Base-by-base conservation (phyloP, 2,888 invertebrate genomes). In the Odontomyia ornata region DNA sequence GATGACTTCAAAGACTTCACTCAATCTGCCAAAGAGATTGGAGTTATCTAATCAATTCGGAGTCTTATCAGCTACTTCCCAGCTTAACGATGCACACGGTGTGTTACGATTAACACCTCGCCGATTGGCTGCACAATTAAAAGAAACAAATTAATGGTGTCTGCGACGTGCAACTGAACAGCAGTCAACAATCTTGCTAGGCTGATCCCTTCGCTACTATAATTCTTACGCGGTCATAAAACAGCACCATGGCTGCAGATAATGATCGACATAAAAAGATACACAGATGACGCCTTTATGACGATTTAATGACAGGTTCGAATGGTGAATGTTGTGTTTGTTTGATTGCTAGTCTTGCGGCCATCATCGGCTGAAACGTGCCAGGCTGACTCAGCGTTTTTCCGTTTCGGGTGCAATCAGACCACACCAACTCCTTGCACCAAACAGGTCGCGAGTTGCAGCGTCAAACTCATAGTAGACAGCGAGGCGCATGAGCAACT, bases 251-350 rank as follows among this genome's bases (percentile, higher is more conserved):
- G 25, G 60, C 60, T 13, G 25, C 21, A 69, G 69, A 69, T 57
- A 78, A 78, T 78, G 71, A 76, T 73, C 72, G 47, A 36, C 69
- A 57, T 72, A 77, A 71, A 71, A 65, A 72, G 72, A 76, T 76
- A 71, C 71, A 15, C 25, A 13, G 47, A 7, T 46, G 36, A 73
- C 27, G 72, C 60, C 72, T 78, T 78, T 78, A 78, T 76, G 78
- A 78, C 46, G 76, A 73, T 73, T 76, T 78, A 78, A 78, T 78
- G 78, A 76, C 47, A 76, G 76, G 78, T 78, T 78, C 60, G 23
- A 73, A 73, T 73, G 73, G 23, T 15, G 27, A 13, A 47, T 21
- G 28, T 67, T 75, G 60, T 46, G 75, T 76, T 77, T 62, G 71
- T 72, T 72, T 72, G 56, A 52, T 72, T 52, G 56, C 43, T 5